Conservation (phyloP, 2,113 vertebrate species). For the Uria aalge region DNA sequence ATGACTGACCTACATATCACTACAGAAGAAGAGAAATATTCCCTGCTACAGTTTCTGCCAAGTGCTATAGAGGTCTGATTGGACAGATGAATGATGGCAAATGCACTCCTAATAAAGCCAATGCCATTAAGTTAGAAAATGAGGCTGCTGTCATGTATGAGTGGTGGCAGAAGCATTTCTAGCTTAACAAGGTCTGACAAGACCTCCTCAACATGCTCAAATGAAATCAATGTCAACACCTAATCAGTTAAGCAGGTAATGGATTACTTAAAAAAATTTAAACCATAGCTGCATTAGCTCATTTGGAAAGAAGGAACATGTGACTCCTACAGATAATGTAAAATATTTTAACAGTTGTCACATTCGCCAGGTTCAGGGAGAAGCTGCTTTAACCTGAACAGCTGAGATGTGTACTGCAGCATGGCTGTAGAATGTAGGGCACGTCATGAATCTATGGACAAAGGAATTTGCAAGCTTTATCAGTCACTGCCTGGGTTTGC, state of each 20-base stretch:
- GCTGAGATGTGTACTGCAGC: not conserved
- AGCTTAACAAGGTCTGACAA: slow-evolving; percentile 57
- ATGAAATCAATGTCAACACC: slow-evolving; percentile 55
- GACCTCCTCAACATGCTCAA: slow-evolving; percentile 34
- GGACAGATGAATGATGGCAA: slow-evolving; percentile 47
- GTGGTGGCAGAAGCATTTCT: slow-evolving; percentile 55
- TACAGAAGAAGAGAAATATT: slow-evolving; percentile 37
- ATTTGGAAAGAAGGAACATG: slow-evolving; percentile 13
- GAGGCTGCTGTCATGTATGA: slow-evolving; percentile 53
- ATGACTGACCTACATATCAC: slow-evolving; percentile 64
- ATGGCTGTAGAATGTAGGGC: slow-evolving; percentile 40
- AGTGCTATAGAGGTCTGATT: slow-evolving; percentile 41
- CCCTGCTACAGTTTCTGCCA: slow-evolving; percentile 34
- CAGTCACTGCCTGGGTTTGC: slow-evolving; percentile 18
- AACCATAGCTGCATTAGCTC: slow-evolving; percentile 4
- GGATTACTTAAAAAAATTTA: slow-evolving; percentile 36
- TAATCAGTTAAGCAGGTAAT: slow-evolving; percentile 63
- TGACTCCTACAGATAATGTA: slow-evolving; percentile 3
- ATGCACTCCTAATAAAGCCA: slow-evolving; percentile 28
- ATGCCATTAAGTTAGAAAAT: slow-evolving; percentile 57
- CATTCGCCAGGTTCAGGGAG: not conserved
- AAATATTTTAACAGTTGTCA: slow-evolving; percentile 51
- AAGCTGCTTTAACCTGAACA: slow-evolving; percentile 37
- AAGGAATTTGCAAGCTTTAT: slow-evolving; percentile 39
- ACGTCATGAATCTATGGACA: not conserved